phyloP scores from a whole-genome alignment of 2,113 vertebrate genomes.

The Varanus komodoensis region DNA sequence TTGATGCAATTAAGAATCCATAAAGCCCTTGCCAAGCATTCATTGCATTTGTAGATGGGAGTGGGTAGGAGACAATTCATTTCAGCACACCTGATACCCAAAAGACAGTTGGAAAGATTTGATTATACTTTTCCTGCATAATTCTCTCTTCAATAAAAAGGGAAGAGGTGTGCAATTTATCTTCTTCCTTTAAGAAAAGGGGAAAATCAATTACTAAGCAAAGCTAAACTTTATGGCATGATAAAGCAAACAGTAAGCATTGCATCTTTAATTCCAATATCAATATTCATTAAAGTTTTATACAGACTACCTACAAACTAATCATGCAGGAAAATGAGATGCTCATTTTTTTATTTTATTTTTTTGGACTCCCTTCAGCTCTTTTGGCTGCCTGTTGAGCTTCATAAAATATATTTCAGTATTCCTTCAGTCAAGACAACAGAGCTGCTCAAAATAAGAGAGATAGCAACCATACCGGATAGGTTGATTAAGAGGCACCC shows the following conservation, averaged over 20 bases:
- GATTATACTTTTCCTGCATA: slow-evolving; percentile 48
- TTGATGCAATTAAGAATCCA: slow-evolving; percentile 56
- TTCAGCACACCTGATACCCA: slow-evolving; percentile 33
- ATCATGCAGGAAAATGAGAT: slow-evolving; percentile 36
- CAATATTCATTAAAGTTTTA: slow-evolving; percentile 65
- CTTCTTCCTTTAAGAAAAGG: slow-evolving; percentile 36
- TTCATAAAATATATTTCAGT: slow-evolving; percentile 27
- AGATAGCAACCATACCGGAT: slow-evolving; percentile 35
- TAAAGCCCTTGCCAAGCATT: slow-evolving; percentile 48
- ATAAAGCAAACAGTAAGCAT: slow-evolving; percentile 44
- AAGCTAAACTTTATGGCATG: slow-evolving; percentile 26
- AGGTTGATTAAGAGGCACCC: slow-evolving; percentile 64
- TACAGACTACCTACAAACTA: slow-evolving; percentile 38
- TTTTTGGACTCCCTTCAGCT: background rate
- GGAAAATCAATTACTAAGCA: slow-evolving; percentile 36
- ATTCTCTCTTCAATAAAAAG: slow-evolving; percentile 46
- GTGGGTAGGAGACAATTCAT: slow-evolving; percentile 34
- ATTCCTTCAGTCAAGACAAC: slow-evolving; percentile 56
- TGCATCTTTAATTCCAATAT: slow-evolving; percentile 57
- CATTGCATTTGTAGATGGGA: slow-evolving; percentile 22
- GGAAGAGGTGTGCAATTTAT: slow-evolving; percentile 34
- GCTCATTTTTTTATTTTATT: slow-evolving; percentile 23
- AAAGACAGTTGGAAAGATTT: slow-evolving; percentile 52
- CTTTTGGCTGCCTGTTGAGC: background rate
- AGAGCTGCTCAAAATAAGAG: slow-evolving; percentile 37